Evolutionary conservation across 2,113 vertebrate genomes (phyloP).

Genomic region (Plotosus lineatus): DNA sequence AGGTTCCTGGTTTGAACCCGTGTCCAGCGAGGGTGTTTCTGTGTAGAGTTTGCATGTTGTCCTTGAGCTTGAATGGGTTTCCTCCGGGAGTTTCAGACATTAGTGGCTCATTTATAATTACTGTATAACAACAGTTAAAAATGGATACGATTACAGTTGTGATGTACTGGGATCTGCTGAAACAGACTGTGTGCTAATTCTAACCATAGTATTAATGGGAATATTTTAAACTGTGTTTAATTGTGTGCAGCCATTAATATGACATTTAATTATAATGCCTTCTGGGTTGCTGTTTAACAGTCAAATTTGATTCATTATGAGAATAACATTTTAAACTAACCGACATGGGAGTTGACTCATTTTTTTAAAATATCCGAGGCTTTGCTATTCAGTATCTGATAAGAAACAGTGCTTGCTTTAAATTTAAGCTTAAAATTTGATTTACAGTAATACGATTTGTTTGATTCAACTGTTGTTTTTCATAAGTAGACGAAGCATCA

Average conservation of each 20-base stretch:
- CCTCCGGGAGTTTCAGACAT: no score
- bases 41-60: no score
- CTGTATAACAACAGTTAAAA: neutral
- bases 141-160: neutral
- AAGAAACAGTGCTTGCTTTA: neutral
- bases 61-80: no score
- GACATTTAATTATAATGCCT: neutral
- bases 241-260: neutral
- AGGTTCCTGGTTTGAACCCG: no score
- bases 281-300: neutral
- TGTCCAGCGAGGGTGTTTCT: no score
- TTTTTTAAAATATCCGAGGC: neutral
- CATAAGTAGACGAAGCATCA: neutral
- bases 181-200: neutral
- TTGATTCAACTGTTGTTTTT: no score
- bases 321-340: neutral
- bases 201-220: neutral
- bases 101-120: neutral
- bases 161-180: neutral
- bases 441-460: no score
- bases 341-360: neutral
- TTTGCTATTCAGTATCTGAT: neutral
- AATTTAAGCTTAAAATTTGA: neutral
- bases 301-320: neutral
- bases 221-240: neutral